Conservation (phyloP, 2,888 invertebrate species). For the Thelaira solivaga region DNA sequence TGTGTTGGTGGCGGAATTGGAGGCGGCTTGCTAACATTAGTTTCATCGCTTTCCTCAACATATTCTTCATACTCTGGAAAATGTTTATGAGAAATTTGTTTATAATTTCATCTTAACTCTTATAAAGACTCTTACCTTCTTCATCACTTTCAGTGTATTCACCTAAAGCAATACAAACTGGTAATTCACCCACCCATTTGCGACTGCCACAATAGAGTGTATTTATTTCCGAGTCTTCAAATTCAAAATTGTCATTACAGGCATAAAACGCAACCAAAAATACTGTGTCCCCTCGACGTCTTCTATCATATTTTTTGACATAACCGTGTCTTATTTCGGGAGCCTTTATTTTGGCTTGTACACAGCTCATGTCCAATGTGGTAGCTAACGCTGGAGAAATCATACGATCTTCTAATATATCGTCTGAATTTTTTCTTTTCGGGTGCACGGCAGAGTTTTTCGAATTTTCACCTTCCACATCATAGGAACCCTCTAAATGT, state of each 20-base stretch:
- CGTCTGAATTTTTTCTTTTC: slow-evolving; percentile 67
- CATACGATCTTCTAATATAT: slow-evolving; percentile 71
- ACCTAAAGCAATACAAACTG: slow-evolving; percentile 76
- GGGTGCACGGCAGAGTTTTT: slow-evolving; percentile 21
- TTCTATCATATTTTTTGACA: slow-evolving; percentile 73
- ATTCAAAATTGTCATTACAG: slow-evolving; percentile 78
- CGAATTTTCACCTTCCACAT: slow-evolving; percentile 44
- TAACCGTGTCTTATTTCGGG: slow-evolving; percentile 75
- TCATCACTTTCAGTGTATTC: slow-evolving; percentile 67
- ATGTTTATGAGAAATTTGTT: background rate
- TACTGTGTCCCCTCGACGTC: slow-evolving; percentile 76
- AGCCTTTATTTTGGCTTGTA: slow-evolving; percentile 72
- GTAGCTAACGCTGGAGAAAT: slow-evolving; percentile 70
- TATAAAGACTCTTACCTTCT: slow-evolving; percentile 50
- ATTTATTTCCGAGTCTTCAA: slow-evolving; percentile 77
- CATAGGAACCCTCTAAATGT: slow-evolving; percentile 59
- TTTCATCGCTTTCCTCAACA: slow-evolving; percentile 41
- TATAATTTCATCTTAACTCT: background rate
- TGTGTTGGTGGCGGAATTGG: slow-evolving; percentile 57
- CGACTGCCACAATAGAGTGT: slow-evolving; percentile 80
- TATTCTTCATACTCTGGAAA: slow-evolving; percentile 54
- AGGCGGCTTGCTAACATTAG: slow-evolving; percentile 63
- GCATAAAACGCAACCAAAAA: slow-evolving; percentile 80
- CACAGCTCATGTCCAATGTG: slow-evolving; percentile 75
- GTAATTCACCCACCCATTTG: slow-evolving; percentile 80